phyloP scores from a whole-genome alignment of 2,113 vertebrate genomes.

The Thunnus maccoyii region DNA sequence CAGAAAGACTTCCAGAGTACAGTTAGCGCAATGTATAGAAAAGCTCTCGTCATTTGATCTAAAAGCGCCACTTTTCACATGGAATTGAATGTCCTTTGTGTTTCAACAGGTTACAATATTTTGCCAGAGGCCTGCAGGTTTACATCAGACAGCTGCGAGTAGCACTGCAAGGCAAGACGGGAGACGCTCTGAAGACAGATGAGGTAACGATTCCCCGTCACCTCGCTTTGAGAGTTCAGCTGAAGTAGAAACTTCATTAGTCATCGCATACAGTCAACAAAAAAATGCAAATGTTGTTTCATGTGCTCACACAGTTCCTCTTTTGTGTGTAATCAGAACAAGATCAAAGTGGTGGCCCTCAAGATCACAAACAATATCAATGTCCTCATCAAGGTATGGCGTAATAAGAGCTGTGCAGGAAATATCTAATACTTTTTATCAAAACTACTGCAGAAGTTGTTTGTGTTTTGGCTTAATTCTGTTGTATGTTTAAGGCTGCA shows the following conservation, averaged over 20 bases:
- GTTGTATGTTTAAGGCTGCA: too few relatives aligned
- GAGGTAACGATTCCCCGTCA: slow-evolving; percentile 85
- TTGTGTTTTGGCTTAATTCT: too few relatives aligned
- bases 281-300: neutral
- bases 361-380: slow-evolving; percentile 99
- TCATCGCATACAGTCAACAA: neutral
- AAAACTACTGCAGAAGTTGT: too few relatives aligned
- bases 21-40: neutral
- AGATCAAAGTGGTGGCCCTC: slow-evolving; percentile 99
- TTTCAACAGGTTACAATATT: slow-evolving; percentile 93
- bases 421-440: too few relatives aligned
- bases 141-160: slow-evolving; percentile 97
- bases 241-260: neutral
- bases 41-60: neutral
- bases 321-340: slow-evolving; percentile 89
- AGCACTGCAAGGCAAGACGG: slow-evolving; percentile 97
- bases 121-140: slow-evolving; percentile 96
- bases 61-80: neutral
- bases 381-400: slow-evolving; percentile 95
- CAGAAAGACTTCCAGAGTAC: too few relatives aligned
- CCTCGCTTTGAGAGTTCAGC: neutral
- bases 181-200: slow-evolving; percentile 98
- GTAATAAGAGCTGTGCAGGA: too few relatives aligned
- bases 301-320: neutral
- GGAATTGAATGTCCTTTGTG: neutral